Conservation (phyloP, 2,797 vertebrate species). For the Acestrorhynchus altus region DNA sequence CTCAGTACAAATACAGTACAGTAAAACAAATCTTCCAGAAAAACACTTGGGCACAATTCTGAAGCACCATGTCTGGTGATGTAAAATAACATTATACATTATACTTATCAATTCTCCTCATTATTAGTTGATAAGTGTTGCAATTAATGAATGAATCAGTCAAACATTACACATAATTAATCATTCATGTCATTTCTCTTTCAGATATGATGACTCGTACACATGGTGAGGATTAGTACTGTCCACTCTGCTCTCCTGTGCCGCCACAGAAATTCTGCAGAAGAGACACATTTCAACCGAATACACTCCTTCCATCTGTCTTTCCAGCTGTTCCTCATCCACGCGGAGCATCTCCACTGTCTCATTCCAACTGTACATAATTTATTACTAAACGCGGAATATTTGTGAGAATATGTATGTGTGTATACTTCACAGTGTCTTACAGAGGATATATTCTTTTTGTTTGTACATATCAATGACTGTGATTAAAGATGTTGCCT, state of each 20-base stretch:
- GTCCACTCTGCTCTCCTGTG: slow-evolving; percentile 66
- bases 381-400: slow-evolving; percentile 67
- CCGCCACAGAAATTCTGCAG: slow-evolving; percentile 61
- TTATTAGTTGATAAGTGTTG: too few species aligned
- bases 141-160: too few species aligned
- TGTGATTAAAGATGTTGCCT: slow-evolving; percentile 62
- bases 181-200: slow-evolving; percentile 18
- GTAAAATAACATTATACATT: too few species aligned
- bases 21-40: too few species aligned
- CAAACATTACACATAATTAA: too few species aligned
- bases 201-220: slow-evolving; percentile 74
- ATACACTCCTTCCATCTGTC: slow-evolving; percentile 43
- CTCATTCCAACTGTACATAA: slow-evolving; percentile 68
- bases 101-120: too few species aligned
- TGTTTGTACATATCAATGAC: slow-evolving; percentile 68
- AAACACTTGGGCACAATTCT: too few species aligned
- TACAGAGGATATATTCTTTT: slow-evolving; percentile 54
- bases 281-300: slow-evolving; percentile 29
- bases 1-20: too few species aligned
- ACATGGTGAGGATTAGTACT: slow-evolving; percentile 71
- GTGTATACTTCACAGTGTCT: slow-evolving; percentile 49
- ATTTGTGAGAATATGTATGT: slow-evolving; percentile 36
- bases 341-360: slow-evolving; percentile 21
- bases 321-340: slow-evolving; percentile 14
- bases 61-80: too few species aligned